phyloP scores from a whole-genome alignment of 2,113 vertebrate species.

The Nycticryphes semicollaris region DNA sequence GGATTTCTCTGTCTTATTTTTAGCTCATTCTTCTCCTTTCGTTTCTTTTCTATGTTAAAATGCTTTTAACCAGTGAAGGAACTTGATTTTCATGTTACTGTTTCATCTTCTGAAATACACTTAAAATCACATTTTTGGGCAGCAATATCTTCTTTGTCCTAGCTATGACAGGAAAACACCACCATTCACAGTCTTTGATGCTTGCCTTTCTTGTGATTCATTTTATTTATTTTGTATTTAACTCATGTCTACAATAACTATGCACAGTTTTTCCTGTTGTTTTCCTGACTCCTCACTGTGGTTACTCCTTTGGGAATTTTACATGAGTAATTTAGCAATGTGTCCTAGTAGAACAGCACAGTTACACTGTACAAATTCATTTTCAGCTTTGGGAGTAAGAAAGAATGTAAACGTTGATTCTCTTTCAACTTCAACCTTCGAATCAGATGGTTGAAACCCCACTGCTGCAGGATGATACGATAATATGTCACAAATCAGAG shows the following conservation, averaged over 20 bases:
- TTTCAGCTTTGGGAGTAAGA: background rate
- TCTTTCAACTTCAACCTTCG: background rate
- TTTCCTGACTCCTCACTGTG: background rate
- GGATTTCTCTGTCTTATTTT: constrained; percentile 15
- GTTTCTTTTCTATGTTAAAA: background rate
- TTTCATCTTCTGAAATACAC: background rate
- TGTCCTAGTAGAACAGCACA: background rate
- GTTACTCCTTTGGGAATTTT: background rate
- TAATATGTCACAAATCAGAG: background rate
- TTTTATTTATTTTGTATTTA: constrained; percentile 13
- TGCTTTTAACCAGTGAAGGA: background rate
- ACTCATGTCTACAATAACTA: background rate
- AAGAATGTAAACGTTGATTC: background rate
- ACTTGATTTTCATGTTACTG: background rate
- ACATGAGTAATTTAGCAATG: background rate
- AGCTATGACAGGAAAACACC: background rate
- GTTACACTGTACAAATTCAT: background rate
- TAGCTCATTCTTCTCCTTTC: background rate
- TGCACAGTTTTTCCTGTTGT: constrained; percentile 4
- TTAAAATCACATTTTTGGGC: background rate
- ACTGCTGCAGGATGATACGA: background rate
- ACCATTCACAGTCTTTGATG: background rate
- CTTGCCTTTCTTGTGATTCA: background rate
- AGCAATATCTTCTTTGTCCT: background rate
- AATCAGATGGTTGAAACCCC: background rate